Conservation (phyloP, 2,113 vertebrate genomes). For the Corydoras maculifer region DNA sequence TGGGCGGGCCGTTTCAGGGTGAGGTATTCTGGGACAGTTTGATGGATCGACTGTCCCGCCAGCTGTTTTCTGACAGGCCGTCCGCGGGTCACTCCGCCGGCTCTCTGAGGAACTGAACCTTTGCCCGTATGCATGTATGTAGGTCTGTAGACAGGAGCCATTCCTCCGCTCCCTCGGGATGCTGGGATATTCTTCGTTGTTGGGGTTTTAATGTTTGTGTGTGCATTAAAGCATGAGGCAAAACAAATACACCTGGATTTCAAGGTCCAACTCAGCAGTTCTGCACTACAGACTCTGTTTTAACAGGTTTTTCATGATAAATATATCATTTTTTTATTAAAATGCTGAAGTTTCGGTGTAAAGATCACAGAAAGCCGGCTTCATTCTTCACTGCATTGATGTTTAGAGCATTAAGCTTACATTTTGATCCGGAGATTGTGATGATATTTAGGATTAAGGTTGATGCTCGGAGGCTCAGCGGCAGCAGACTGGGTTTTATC, state of each 20-base stretch:
- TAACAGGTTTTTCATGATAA: too few species aligned
- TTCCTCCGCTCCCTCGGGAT: constrained; percentile 37
- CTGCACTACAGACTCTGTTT: too few species aligned
- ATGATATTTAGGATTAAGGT: too few species aligned
- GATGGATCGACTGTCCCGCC: constrained; percentile 5
- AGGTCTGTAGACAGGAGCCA: constrained; percentile 20
- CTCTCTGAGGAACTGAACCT: constrained; percentile 11
- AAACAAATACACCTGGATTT: constrained; percentile 47
- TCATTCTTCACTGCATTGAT: too few species aligned
- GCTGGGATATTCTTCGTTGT: constrained; percentile 34
- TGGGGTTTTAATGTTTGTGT: constrained; percentile 39
- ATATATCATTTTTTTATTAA: too few species aligned
- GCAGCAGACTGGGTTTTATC: too few species aligned
- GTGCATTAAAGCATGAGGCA: constrained; percentile 39
- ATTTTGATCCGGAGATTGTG: too few species aligned
- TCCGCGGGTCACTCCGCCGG: constrained; percentile 24
- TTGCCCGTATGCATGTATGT: not conserved
- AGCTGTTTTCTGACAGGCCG: constrained; percentile 17
- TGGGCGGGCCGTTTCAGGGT: too few species aligned
- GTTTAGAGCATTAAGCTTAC: too few species aligned
- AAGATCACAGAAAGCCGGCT: too few species aligned
- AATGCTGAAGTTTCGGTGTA: too few species aligned
- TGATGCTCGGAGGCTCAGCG: too few species aligned
- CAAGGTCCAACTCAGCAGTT: constrained; percentile 15
- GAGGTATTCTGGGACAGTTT: constrained; percentile 7